Evolutionary conservation across 2,888 invertebrate genomes (phyloP).

Genomic region (Liposcelis brunnea): DNA sequence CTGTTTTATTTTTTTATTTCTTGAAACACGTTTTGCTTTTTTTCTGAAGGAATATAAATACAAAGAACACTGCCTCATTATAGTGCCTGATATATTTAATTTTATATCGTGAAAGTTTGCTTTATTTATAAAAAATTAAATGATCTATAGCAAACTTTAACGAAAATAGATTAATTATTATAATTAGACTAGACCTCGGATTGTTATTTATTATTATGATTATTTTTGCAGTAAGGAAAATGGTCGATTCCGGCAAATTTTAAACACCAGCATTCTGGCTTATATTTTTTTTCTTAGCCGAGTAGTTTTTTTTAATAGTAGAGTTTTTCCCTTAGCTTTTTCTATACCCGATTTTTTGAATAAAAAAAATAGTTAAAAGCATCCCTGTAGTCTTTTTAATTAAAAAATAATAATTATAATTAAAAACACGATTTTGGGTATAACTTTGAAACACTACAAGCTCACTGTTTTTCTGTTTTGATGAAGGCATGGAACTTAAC

Average conservation of each 20-base stretch:
- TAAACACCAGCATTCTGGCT: neutral
- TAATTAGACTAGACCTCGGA: no score
- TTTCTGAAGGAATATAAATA: slow-evolving; percentile 9
- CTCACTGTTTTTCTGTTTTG: neutral
- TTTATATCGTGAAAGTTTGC: no score
- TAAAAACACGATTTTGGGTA: neutral
- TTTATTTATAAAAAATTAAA: no score
- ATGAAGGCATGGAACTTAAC: slow-evolving; percentile 1
- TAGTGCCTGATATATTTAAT: no score
- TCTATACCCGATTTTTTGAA: neutral
- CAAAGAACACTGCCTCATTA: no score
- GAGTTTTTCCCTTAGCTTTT: neutral
- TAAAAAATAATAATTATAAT: no score
- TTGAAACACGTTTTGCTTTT: slow-evolving; percentile 13
- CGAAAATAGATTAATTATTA: no score
- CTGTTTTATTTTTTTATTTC: slow-evolving; percentile 13
- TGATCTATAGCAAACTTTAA: no score
- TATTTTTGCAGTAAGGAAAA: no score
- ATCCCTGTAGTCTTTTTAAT: no score
- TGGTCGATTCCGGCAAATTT: neutral
- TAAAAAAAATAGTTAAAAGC: slow-evolving; percentile 1
- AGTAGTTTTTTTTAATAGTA: neutral
- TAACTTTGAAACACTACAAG: slow-evolving; percentile 5
- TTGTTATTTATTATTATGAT: no score
- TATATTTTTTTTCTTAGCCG: neutral